Base-by-base conservation (phyloP, 2,113 vertebrate genomes). In the Motacilla alba region DNA sequence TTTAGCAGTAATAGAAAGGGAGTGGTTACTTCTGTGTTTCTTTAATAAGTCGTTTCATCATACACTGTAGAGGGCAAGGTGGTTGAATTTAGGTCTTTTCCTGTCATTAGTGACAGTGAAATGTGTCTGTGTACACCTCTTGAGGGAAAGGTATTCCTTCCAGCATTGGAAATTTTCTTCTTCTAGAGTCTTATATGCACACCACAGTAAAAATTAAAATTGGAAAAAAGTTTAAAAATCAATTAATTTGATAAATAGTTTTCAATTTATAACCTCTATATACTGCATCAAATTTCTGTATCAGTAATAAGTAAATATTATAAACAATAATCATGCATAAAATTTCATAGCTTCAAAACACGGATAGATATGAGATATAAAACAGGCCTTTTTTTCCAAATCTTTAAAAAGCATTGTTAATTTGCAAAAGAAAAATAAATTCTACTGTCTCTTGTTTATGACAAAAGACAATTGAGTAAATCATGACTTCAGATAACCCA, bases 401-500 rank as follows among this genome's bases (percentile, higher is more conserved):
- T 37, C 0, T 60, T 77, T 64, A 87, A 83, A 91, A 30, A 9
- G 35, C 35, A 28, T 20, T 59, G 30, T 9, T 76, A 11, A 39
- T 77, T 64, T 68, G 55, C 26, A 46, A 63, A 67, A 82, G 58
- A 44, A 90, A 85, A 91, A 64, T 5, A 72, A 83, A 87, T 56
- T 35, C 14, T 46, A 37, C 31, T 31, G 19, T 76, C 44, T 80
- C 44, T 59, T 43, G 28, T 86, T 96, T 74, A 72, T 86, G 80
- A 76, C 72, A 94, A 80, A 95, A 70, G 78, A 91, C 15, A 90
- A 49, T n/a, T 75, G 66, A 95, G 56, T 37, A 89, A 91, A 83
- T 37, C 22, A 21, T 83, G 52, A 46, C n/a, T 90, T 87, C 95
- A 96, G 72, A 96, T 83, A 97, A 96, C 73, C 60, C 83, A 30